Conservation (phyloP, 37 sponge, comb jelly and placozoan species). For the Agelas oroides region DNA sequence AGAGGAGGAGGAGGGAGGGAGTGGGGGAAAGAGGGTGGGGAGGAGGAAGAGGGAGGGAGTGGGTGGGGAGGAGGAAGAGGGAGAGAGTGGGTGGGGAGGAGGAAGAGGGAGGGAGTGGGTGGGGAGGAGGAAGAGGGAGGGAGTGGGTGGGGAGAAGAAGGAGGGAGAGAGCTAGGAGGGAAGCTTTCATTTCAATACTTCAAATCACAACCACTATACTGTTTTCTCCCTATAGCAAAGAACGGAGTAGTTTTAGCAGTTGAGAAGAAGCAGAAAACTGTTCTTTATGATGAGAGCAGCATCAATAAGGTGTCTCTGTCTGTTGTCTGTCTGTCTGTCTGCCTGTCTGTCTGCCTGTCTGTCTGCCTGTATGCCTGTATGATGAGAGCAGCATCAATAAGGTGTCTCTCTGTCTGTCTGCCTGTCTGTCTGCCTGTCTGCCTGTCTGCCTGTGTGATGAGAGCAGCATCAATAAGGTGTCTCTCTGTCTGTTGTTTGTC, state of each 20-base stretch:
- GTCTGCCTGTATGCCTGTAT: neutral
- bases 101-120: neutral
- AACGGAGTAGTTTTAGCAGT: conserved; percentile 98
- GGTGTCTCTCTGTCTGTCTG: conserved; percentile 49
- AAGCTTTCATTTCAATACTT: too few relatives aligned
- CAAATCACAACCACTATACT: too few relatives aligned
- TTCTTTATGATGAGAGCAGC: conserved; percentile 90
- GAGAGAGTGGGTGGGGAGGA: conserved; percentile 6
- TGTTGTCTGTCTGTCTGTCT: neutral
- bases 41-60: too few relatives aligned
- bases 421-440: too few relatives aligned
- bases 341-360: too few relatives aligned
- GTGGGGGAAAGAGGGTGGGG: too few relatives aligned
- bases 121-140: neutral
- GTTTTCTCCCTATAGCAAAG: conserved; percentile 56
- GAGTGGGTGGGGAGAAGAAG: too few relatives aligned
- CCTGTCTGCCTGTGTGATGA: conserved; percentile 75
- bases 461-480: conserved; percentile 89
- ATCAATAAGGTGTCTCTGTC: conserved; percentile 79
- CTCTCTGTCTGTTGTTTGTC: too few relatives aligned
- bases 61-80: neutral
- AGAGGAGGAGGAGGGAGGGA: too few relatives aligned
- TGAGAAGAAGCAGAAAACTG: conserved; percentile 97
- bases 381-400: conserved; percentile 91
- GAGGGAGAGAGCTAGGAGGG: too few relatives aligned